These are phyloP conservation scores for Mycetomoellerius zeteki DNA, from an alignment of 1,140 invertebrate genomes.

Conservation along the genomic window DNA sequence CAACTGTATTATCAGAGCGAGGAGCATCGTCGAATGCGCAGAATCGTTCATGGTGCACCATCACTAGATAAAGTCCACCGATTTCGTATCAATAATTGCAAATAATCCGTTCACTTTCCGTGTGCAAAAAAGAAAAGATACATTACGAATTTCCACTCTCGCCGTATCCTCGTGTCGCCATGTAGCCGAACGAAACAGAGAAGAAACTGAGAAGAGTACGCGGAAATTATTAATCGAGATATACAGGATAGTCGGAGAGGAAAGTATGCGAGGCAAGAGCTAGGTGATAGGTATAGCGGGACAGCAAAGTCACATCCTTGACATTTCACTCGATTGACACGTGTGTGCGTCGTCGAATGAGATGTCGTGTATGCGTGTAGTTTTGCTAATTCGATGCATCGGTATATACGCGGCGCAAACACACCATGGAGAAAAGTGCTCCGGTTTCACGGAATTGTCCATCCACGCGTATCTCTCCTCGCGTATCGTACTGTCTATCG, in stretches of 20 bases:
- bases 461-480: neutral
- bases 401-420: neutral
- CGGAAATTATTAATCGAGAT: neutral
- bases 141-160: neutral
- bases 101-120: neutral
- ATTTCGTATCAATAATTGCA: neutral
- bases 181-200: neutral
- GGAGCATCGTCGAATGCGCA: neutral
- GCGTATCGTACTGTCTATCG: neutral
- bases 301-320: constrained; percentile 16
- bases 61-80: neutral
- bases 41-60: neutral
- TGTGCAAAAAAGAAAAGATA: neutral
- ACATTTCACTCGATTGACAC: constrained; percentile 22
- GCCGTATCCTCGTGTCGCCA: neutral
- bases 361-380: neutral
- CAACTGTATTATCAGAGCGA: constrained; percentile 17
- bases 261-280: neutral
- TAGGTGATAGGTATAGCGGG: neutral
- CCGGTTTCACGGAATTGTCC: neutral
- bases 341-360: neutral
- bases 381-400: neutral
- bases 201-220: neutral
- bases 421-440: neutral
- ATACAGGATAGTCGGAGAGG: neutral